Conservation (phyloP, 2,113 vertebrate species). For the Antennarius striatus region DNA sequence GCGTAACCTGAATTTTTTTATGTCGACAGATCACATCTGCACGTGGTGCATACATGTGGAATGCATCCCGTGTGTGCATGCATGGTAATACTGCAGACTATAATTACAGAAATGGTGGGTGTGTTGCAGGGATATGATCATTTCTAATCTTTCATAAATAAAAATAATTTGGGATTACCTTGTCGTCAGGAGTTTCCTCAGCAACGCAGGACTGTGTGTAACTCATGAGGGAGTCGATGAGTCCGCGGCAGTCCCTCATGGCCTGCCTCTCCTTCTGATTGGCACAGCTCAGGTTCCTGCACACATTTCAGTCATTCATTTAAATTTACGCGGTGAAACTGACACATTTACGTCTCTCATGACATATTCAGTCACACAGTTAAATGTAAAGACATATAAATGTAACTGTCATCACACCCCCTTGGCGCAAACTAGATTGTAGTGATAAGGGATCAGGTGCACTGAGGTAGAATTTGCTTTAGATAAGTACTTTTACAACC, state of each 20-base stretch:
- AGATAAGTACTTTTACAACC: neutral
- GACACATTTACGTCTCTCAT: too few species aligned
- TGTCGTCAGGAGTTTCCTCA: slow-evolving; percentile 84
- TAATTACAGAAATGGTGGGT: neutral
- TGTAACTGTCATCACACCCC: neutral
- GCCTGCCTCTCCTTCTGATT: slow-evolving; percentile 73
- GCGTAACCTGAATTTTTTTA: too few species aligned
- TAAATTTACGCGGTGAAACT: neutral
- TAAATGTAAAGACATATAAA: too few species aligned
- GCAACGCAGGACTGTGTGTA: slow-evolving; percentile 87
- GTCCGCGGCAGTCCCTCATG: slow-evolving; percentile 84
- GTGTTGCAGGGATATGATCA: neutral
- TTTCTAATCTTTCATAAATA: too few species aligned
- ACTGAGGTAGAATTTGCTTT: neutral
- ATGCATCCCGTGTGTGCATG: too few species aligned
- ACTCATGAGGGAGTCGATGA: slow-evolving; percentile 87
- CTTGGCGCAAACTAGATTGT: neutral
- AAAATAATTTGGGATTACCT: slow-evolving; percentile 74
- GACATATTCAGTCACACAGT: too few species aligned
- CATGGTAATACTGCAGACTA: too few species aligned
- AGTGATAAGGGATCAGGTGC: neutral
- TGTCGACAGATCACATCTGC: too few species aligned
- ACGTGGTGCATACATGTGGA: too few species aligned
- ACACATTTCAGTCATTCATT: slow-evolving; percentile 13
- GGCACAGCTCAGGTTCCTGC: slow-evolving; percentile 90